Conservation (phyloP, 2,888 invertebrate genomes). For the Spodoptera picta region DNA sequence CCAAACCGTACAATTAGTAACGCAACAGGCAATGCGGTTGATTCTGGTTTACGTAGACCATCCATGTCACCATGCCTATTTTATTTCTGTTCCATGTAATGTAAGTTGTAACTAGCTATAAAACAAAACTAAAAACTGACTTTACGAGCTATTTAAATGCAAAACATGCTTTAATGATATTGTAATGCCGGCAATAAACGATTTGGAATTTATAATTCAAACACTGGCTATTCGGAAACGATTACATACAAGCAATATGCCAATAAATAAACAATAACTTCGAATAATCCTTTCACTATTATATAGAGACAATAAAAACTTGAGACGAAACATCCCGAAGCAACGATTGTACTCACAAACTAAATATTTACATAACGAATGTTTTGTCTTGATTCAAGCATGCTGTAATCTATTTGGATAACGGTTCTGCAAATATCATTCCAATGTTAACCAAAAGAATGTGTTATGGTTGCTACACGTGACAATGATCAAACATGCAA, state of each 20-base stretch:
- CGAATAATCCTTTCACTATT: slow-evolving; percentile 28
- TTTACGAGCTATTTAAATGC: background rate
- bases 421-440: slow-evolving; percentile 31
- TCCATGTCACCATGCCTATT: too few relatives aligned
- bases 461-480: slow-evolving; percentile 8
- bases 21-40: slow-evolving; percentile 8
- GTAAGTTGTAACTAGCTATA: too few relatives aligned
- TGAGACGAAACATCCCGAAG: slow-evolving; percentile 21
- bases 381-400: slow-evolving; percentile 31
- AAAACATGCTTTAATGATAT: background rate
- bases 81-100: too few relatives aligned
- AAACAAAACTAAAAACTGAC: background rate
- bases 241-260: slow-evolving; percentile 16
- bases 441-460: slow-evolving; percentile 17
- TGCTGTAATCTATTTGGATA: slow-evolving; percentile 43
- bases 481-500: slow-evolving; percentile 39
- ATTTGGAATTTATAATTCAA: slow-evolving; percentile 18
- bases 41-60: too few relatives aligned
- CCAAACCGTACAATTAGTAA: slow-evolving; percentile 2
- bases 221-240: slow-evolving; percentile 7
- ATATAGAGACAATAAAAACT: slow-evolving; percentile 30
- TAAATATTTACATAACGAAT: slow-evolving; percentile 49
- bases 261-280: slow-evolving; percentile 34
- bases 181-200: slow-evolving; percentile 4
- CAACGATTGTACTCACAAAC: slow-evolving; percentile 38